Percentiles rank a stretch among this genome's conserved stretches.
These are phyloP conservation scores for Malachius bipustulatus DNA, from an alignment of 2,888 invertebrate species.

Conservation along the genomic window DNA sequence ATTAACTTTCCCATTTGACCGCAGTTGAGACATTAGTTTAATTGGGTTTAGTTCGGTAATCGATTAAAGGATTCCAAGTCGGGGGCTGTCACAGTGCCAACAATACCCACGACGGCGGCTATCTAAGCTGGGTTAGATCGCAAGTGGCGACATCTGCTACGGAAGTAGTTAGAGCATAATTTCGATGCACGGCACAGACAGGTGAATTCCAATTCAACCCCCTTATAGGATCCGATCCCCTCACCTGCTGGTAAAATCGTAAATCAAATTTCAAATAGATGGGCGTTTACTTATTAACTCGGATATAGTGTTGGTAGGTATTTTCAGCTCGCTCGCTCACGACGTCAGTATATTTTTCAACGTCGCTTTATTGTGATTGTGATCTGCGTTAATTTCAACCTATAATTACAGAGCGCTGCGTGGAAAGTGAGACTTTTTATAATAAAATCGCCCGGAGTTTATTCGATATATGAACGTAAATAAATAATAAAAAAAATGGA, in stretches of 20 bases:
- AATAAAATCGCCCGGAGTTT: conserved; percentile 29
- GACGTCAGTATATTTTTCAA: conserved; percentile 12
- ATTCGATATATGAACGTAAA: conserved; percentile 28
- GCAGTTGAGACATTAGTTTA: no score
- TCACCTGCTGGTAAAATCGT: conserved; percentile 27
- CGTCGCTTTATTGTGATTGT: conserved; percentile 23
- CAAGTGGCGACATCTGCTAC: conserved; percentile 28
- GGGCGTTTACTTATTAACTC: conserved; percentile 35
- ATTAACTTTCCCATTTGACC: no score
- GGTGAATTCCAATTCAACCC: conserved; percentile 30
- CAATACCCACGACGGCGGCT: no score
- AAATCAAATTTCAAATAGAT: conserved; percentile 36
- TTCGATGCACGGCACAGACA: conserved; percentile 21
- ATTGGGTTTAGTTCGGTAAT: no score
- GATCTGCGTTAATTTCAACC: conserved; percentile 30
- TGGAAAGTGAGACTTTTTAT: conserved; percentile 33
- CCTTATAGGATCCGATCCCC: conserved; percentile 25
- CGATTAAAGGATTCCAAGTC: no score
- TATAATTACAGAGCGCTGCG: conserved; percentile 31
- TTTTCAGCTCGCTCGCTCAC: conserved; percentile 18
- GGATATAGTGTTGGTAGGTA: conserved; percentile 23
- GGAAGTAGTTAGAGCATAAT: conserved; percentile 33
- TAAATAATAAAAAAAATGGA: conserved; percentile 33
- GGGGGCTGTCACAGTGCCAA: no score
- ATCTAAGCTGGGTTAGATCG: no score